These are phyloP conservation scores for Euclidia mi DNA, from an alignment of 2,888 invertebrate species.

Conservation along the genomic window DNA sequence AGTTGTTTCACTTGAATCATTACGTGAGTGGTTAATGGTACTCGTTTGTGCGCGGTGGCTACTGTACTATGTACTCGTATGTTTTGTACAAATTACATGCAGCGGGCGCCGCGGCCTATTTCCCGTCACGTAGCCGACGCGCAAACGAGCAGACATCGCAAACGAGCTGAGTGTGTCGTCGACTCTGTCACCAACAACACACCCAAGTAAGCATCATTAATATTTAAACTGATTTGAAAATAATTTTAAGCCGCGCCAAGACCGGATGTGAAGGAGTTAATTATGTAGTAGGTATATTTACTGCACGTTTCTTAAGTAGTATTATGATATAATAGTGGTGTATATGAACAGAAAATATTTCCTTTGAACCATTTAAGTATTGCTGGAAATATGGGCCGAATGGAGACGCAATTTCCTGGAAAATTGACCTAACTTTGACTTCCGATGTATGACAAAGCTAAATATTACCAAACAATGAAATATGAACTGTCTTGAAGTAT, in stretches of 20 bases:
- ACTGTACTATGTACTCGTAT: constrained; percentile 50
- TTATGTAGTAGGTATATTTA: no score
- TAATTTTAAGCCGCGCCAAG: background rate
- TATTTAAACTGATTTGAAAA: constrained; percentile 16
- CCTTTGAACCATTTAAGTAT: no score
- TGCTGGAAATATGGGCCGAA: no score
- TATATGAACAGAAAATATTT: no score
- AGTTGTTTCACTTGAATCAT: constrained; percentile 24
- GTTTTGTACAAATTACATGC: constrained; percentile 54
- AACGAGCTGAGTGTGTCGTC: constrained; percentile 61
- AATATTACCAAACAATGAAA: background rate
- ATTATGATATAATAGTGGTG: no score
- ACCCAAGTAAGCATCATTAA: constrained; percentile 39
- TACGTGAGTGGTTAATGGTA: constrained; percentile 37
- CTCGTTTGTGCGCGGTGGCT: constrained; percentile 43
- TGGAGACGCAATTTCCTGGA: background rate
- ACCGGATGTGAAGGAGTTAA: background rate
- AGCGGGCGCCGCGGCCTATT: constrained; percentile 66
- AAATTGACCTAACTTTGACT: constrained; percentile 2
- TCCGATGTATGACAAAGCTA: background rate
- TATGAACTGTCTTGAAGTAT: background rate
- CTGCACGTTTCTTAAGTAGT: no score
- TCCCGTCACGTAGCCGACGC: constrained; percentile 72
- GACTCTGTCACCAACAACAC: constrained; percentile 36
- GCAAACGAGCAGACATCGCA: constrained; percentile 69